phyloP scores from a whole-genome alignment of 2,113 vertebrate species.

The Vombatus ursinus region DNA sequence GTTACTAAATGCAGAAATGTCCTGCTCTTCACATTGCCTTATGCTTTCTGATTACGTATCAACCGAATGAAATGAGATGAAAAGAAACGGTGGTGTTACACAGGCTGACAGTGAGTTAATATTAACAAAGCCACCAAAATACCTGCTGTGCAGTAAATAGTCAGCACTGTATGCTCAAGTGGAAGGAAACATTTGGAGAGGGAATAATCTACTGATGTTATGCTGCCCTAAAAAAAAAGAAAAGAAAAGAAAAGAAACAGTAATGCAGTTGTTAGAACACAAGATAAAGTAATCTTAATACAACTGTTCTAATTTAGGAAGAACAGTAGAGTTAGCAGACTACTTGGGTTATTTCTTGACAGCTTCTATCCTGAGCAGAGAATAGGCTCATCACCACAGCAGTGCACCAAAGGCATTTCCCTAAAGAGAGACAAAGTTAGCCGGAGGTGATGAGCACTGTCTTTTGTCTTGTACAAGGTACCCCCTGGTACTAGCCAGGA shows the following conservation, averaged over 20 bases:
- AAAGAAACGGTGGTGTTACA: constrained; percentile 83
- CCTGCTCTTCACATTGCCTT: constrained; percentile 86
- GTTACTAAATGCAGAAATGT: constrained; percentile 71
- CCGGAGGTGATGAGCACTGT: not conserved
- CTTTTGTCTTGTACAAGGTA: not conserved
- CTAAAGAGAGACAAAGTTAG: not conserved
- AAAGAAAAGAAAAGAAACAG: constrained; percentile 9
- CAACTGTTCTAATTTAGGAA: constrained; percentile 21
- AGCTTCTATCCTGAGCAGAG: not conserved
- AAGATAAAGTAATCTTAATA: not conserved
- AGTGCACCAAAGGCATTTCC: not conserved
- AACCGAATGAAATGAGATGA: constrained; percentile 70
- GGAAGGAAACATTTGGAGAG: constrained; percentile 94
- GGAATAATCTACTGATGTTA: constrained; percentile 85
- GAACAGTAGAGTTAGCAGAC: not conserved
- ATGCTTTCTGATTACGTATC: constrained; percentile 88
- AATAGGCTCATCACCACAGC: not conserved
- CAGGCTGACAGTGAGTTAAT: constrained; percentile 83
- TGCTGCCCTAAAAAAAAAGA: constrained; percentile 85
- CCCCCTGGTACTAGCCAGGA: not conserved
- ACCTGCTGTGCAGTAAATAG: constrained; percentile 85
- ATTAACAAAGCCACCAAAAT: constrained; percentile 83
- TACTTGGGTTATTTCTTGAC: not conserved
- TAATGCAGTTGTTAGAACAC: constrained; percentile 25
- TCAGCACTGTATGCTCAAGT: constrained; percentile 88